phyloP scores from a whole-genome alignment of 2,888 invertebrate species.

The Drosophila parthenogenetica region DNA sequence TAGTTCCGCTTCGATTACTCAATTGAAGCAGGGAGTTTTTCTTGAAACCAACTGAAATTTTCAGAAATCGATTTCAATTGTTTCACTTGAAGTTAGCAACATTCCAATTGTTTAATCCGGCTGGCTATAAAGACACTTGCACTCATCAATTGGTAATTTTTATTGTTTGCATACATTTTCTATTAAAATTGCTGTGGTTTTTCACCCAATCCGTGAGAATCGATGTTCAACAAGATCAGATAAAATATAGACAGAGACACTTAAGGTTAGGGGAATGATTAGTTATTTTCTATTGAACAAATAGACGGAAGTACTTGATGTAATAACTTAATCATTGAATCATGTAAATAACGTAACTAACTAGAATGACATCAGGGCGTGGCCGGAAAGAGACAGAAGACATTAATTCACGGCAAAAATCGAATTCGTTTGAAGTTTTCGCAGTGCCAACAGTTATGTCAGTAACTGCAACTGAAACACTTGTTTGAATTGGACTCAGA shows the following conservation, averaged over 20 bases:
- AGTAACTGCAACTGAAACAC: constrained; percentile 50
- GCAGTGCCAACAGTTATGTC: constrained; percentile 56
- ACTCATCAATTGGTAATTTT: constrained; percentile 54
- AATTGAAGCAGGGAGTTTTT: background rate
- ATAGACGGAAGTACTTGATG: constrained; percentile 66
- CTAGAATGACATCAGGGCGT: constrained; percentile 55
- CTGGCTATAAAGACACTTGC: constrained; percentile 27
- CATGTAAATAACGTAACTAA: constrained; percentile 24
- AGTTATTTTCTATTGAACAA: constrained; percentile 67
- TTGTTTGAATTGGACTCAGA: constrained; percentile 31
- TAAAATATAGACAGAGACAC: constrained; percentile 34
- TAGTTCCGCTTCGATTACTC: constrained; percentile 15
- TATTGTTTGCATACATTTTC: constrained; percentile 56
- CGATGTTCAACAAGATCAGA: constrained; percentile 72
- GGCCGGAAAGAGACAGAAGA: constrained; percentile 6
- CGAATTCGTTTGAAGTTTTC: constrained; percentile 27
- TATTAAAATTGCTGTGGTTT: constrained; percentile 75
- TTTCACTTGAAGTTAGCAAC: constrained; percentile 25
- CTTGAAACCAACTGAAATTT: constrained; percentile 24
- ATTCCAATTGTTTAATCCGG: constrained; percentile 53
- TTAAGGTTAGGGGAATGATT: constrained; percentile 37
- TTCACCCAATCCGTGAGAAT: constrained; percentile 64
- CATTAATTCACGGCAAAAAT: background rate
- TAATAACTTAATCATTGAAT: constrained; percentile 75
- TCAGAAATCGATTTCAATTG: constrained; percentile 9